Base-by-base conservation (phyloP, 2,888 invertebrate species). In the Cyclophora punctaria region DNA sequence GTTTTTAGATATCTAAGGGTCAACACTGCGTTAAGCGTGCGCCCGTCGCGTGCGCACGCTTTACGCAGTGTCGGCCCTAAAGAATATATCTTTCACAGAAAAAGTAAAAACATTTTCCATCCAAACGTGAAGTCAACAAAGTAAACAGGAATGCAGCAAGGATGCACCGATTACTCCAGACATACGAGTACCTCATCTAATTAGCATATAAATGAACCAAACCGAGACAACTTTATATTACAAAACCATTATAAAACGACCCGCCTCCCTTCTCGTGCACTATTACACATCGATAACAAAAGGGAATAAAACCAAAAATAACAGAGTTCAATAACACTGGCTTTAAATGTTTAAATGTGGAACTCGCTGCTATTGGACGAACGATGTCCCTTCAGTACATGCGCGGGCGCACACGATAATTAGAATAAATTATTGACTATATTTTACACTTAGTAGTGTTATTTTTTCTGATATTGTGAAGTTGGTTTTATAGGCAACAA, bases 171-270 rank as follows among this genome's bases (percentile, higher is more conserved):
- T 80, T 80, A 73, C 74, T 73, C 69, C 70, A 62, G 67, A 73
- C 83, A 83, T 81, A 80, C 75, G 20, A 20, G 20, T 20, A 20
- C 20, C 20, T 20, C 20, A 66, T 53, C 69, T 64, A 69, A 88
- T 88, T 87, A 85, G 77, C 85, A 87, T 88, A 85, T 86, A 86
- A 86, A 87, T 85, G 83, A 87, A 81, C 76, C 71, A 59, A 74
- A 74, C 76, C 79, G 70, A 83, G 78, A 86, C 84, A 80, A 83
- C 85, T 86, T 82, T 77, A 85, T 88, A 83, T 67, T 67, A 74
- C 57, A 61, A 65, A 58, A 66, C 83, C 77, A 78, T 35, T 57
- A 34, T 67, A 68, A 56, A 43, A 35, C 51, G 76, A 74, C 51
- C 79, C 64, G 34, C 63, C 64, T 60, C 60, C 49, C 62, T 53